A percentile compares a stretch with the other conserved stretches of the same genome.
phyloP scores from a whole-genome alignment of 1,140 invertebrate species.

The Drosophila kurseongensis region DNA sequence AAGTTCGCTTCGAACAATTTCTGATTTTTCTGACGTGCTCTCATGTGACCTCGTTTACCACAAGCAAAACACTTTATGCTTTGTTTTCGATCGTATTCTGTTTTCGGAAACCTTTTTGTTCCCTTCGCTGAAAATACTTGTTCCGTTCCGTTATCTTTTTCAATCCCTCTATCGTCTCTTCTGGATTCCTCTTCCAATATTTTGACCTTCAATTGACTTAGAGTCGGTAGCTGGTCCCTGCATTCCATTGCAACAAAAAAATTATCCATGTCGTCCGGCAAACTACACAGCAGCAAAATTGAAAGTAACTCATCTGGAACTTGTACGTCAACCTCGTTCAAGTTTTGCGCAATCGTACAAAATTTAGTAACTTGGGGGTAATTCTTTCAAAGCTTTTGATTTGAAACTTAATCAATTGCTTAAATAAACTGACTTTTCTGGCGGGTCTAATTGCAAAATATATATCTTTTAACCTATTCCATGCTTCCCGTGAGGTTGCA shows the following conservation, averaged over 20 bases:
- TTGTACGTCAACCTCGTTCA: no score
- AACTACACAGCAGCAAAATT: no score
- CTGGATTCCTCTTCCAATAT: conserved; percentile 2
- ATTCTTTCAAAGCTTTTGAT: not conserved
- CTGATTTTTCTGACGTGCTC: not conserved
- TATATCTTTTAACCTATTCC: not conserved
- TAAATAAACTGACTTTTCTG: conserved; percentile 1
- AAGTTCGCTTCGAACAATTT: not conserved
- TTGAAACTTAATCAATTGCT: conserved; percentile 1
- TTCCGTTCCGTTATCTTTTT: not conserved
- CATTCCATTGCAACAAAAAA: no score
- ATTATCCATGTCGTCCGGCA: no score
- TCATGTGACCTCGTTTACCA: conserved; percentile 1
- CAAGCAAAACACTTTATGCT: not conserved
- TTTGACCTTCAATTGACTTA: not conserved
- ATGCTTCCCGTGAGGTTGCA: no score
- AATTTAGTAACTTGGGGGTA: not conserved
- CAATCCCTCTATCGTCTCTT: conserved; percentile 5
- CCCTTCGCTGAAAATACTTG: conserved; percentile 2
- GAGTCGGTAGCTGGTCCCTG: no score
- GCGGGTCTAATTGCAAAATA: not conserved
- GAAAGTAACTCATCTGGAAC: no score
- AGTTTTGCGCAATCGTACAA: not conserved
- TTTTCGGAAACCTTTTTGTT: not conserved
- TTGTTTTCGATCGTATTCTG: not conserved